phyloP scores from a whole-genome alignment of 1,140 invertebrate species.

The Leptinotarsa undecemlineata region DNA sequence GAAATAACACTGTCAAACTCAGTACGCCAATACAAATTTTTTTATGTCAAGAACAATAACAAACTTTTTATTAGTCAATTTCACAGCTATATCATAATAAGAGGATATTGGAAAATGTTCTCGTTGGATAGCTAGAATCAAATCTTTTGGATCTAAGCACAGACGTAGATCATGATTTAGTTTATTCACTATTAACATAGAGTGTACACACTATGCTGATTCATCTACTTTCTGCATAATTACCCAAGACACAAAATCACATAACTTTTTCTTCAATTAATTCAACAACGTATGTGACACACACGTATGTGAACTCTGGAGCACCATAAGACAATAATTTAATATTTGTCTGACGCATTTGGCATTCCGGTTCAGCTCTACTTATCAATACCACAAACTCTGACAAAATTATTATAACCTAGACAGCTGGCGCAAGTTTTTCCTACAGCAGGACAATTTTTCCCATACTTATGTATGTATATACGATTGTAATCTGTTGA shows the following conservation, averaged over 20 bases:
- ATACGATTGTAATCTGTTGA: background rate
- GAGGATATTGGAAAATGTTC: background rate
- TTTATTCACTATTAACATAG: background rate
- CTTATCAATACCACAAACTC: background rate
- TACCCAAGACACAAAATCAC: background rate
- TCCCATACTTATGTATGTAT: background rate
- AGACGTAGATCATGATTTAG: background rate
- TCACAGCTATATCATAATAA: background rate
- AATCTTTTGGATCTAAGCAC: background rate
- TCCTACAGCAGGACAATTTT: background rate
- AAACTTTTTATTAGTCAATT: background rate
- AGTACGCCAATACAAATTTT: background rate
- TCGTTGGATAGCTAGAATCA: background rate
- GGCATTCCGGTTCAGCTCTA: background rate
- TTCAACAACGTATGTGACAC: background rate
- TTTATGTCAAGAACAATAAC: background rate
- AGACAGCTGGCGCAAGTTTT: background rate
- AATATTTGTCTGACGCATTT: no score
- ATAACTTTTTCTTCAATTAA: background rate
- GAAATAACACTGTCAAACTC: background rate
- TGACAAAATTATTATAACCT: background rate
- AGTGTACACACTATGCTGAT: background rate
- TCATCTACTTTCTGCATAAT: background rate
- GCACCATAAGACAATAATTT: no score
- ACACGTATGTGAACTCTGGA: no score